phyloP scores from a whole-genome alignment of 64 coral and sea anemone genomes.

The Pocillopora verrucosa region DNA sequence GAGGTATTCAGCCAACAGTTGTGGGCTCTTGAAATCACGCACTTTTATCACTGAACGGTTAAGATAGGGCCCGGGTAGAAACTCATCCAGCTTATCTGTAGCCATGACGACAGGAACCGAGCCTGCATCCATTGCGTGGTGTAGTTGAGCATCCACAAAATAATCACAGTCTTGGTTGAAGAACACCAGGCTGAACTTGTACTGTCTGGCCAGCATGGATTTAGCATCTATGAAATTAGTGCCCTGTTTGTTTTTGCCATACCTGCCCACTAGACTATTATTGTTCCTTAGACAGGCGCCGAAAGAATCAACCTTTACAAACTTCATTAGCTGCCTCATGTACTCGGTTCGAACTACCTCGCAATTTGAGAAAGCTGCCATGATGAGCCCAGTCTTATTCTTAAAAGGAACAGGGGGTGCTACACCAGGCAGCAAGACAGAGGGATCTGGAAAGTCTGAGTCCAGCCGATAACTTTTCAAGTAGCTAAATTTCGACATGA shows the following conservation, averaged over 20 bases:
- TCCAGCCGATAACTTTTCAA: neutral
- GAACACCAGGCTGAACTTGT: constrained; percentile 31
- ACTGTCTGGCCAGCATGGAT: constrained; percentile 4
- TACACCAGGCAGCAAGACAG: constrained; percentile 5
- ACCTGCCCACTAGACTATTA: constrained; percentile 6
- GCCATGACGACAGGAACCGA: constrained; percentile 30
- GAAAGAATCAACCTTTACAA: constrained; percentile 27
- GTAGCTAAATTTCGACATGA: neutral
- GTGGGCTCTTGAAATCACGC: constrained; percentile 19
- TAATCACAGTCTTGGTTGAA: constrained; percentile 55
- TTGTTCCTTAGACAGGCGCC: constrained; percentile 31
- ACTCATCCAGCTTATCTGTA: constrained; percentile 17
- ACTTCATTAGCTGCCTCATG: constrained; percentile 39
- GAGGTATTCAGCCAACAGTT: constrained; percentile 26
- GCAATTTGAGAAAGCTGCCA: constrained; percentile 46
- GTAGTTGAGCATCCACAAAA: constrained; percentile 33
- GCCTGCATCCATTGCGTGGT: constrained; percentile 34
- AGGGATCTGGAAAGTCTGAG: constrained; percentile 1
- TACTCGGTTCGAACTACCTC: constrained; percentile 21
- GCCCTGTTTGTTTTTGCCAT: neutral
- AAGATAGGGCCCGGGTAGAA: constrained; percentile 18
- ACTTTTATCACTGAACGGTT: constrained; percentile 43
- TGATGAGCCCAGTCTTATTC: constrained; percentile 30
- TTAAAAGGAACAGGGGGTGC: constrained; percentile 14
- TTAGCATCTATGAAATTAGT: constrained; percentile 24